Conservation (phyloP, 2,113 vertebrate species). For the Alouatta palliata region DNA sequence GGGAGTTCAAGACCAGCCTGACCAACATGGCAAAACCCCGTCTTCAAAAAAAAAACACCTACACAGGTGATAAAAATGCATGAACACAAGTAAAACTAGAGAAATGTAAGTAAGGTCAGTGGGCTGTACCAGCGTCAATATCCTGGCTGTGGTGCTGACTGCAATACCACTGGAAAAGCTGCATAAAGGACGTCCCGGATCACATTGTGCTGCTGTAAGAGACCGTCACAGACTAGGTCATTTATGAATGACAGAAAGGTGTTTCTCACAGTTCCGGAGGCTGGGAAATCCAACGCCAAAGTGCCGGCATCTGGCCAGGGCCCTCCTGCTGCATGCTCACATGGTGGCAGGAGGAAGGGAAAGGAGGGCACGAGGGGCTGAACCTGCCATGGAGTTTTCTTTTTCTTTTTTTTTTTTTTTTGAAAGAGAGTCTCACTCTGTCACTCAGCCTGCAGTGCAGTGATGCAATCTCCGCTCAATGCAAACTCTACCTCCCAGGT, state of each 20-base stretch:
- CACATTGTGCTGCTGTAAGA: background rate
- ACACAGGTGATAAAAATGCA: background rate
- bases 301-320: background rate
- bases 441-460: too few species aligned
- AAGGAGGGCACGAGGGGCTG: too few species aligned
- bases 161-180: rapidly evolving
- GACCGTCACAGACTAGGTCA: background rate
- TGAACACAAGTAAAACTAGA: background rate
- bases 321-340: background rate
- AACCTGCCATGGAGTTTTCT: too few species aligned
- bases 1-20: too few species aligned
- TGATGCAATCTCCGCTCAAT: too few species aligned
- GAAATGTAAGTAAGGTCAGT: background rate
- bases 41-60: too few species aligned
- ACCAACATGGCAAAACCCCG: too few species aligned
- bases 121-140: rapidly evolving
- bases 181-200: background rate
- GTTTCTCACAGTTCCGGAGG: background rate
- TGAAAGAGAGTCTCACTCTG: too few species aligned
- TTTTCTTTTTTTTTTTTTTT: too few species aligned
- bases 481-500: too few species aligned
- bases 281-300: background rate
- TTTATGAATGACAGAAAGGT: background rate
- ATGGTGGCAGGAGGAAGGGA: background rate
- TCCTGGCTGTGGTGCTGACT: background rate